Percentiles rank a stretch among this genome's conserved stretches.
phyloP scores from a whole-genome alignment of 2,888 invertebrate species.

The Drosophila prolongata region DNA sequence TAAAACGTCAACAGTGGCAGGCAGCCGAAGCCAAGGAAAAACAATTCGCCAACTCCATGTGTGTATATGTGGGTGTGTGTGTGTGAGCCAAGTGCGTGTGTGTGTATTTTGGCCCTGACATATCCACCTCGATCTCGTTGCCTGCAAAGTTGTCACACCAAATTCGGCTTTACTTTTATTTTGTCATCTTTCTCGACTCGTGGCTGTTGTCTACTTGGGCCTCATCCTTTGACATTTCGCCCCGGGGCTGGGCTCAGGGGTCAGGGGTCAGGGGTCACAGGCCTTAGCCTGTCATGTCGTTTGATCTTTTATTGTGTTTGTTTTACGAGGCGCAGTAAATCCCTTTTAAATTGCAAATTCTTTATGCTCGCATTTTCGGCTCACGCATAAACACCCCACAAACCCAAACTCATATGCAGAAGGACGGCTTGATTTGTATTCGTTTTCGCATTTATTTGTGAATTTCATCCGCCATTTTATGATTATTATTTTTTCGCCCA shows the following conservation, averaged over 20 bases:
- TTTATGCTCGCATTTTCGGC: slow-evolving; percentile 75
- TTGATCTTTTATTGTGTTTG: slow-evolving; percentile 80
- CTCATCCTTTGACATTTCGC: slow-evolving; percentile 63
- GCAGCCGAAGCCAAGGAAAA: slow-evolving; percentile 47
- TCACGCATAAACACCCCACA: slow-evolving; percentile 36
- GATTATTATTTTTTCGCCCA: slow-evolving; percentile 51
- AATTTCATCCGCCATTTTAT: slow-evolving; percentile 45
- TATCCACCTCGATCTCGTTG: slow-evolving; percentile 73
- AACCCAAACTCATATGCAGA: slow-evolving; percentile 16
- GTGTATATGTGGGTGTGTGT: slow-evolving; percentile 28
- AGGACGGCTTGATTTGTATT: slow-evolving; percentile 39
- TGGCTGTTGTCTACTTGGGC: slow-evolving; percentile 31
- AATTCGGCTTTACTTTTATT: slow-evolving; percentile 72
- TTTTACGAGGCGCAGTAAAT: slow-evolving; percentile 77
- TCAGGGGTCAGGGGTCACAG: slow-evolving; percentile 32
- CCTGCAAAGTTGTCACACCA: slow-evolving; percentile 72
- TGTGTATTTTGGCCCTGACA: slow-evolving; percentile 55
- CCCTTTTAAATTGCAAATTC: slow-evolving; percentile 80
- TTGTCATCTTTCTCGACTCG: slow-evolving; percentile 57
- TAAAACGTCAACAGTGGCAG: slow-evolving; percentile 73
- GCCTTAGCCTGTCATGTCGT: slow-evolving; percentile 70
- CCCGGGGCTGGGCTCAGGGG: slow-evolving; percentile 13
- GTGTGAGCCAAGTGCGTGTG: slow-evolving; percentile 13
- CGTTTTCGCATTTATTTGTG: slow-evolving; percentile 56
- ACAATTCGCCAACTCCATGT: slow-evolving; percentile 66